Evolutionary conservation across 2,797 vertebrate genomes (phyloP), one percentile per base, ranked within the genome.

Genomic region (Galaxias olidus): DNA sequence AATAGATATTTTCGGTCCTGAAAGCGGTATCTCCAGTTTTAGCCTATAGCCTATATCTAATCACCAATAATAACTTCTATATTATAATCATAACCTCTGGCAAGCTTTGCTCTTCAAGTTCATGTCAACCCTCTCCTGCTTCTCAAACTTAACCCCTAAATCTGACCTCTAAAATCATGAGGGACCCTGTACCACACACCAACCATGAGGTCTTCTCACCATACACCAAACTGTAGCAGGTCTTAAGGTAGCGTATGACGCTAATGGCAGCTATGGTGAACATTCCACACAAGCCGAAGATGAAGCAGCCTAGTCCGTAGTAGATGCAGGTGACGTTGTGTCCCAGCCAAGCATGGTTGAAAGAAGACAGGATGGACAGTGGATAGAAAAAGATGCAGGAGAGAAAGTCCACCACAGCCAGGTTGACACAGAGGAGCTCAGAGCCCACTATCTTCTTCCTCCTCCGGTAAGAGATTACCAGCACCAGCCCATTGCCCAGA

Each of bases 311-410:
- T 0, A 90, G 68, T 47, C 90, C 88, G 15, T 90, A 91, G 72
- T 90, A 90, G 8, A 87, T 30, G 1, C 89, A 90, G 0, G 89
- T 87, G 69, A 61, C 0, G 49, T 77, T 61, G 30, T 74, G 74
- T 10, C 90, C 89, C 63, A 87, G 77, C 88, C 90, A 90, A 0
- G 43, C 10, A 42, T 90, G 90, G 52, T 50, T 67, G 66, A 91
- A 90, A 19, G 87, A 90, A 1, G 89, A 90, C 30, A 81, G 0
- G 75, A 89, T 87, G 82, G 90, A 86, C 18, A 90, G 82, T 0
- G 89, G 90, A 80, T 91, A 90, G 71, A 91, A 88, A 61, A 77
- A 88, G 65, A 89, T 50, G 65, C 90, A 91, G 78, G 79, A 75
- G 18, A 90, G 68, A 77, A 90, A 87, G 78, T 90, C 90, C 1